Conservation (phyloP, 1,140 invertebrate species). For the Cotesia typhae region DNA sequence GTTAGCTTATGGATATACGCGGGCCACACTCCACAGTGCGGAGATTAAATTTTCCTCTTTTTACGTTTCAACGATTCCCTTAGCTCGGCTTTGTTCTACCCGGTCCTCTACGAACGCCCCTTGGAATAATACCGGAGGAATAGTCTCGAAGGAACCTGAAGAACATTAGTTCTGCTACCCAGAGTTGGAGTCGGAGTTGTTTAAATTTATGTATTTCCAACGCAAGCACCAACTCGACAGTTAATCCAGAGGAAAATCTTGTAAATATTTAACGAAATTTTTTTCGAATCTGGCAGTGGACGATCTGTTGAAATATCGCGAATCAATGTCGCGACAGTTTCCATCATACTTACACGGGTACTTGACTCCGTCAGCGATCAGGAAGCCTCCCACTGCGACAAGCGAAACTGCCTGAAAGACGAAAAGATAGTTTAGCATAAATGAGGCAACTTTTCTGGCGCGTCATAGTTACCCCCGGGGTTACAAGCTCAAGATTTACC, state of each 20-base stretch:
- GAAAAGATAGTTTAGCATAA: conserved; percentile 56
- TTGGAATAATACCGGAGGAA: conserved; percentile 27
- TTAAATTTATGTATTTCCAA: background rate
- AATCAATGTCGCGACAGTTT: too few relatives aligned
- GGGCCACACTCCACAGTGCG: conserved; percentile 33
- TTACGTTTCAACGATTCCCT: conserved; percentile 49
- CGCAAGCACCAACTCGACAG: background rate
- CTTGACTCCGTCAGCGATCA: too few relatives aligned
- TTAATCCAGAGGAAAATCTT: conserved; percentile 11
- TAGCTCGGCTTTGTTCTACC: conserved; percentile 34
- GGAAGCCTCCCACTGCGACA: too few relatives aligned
- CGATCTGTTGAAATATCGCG: too few relatives aligned
- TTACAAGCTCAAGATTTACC: conserved; percentile 42
- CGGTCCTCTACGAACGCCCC: conserved; percentile 26
- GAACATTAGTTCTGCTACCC: background rate
- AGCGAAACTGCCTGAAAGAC: conserved; percentile 27
- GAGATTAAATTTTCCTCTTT: conserved; percentile 56
- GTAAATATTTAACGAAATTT: background rate
- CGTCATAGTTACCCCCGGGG: conserved; percentile 45
- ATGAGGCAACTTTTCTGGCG: conserved; percentile 53
- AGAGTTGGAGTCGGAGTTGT: too few relatives aligned
- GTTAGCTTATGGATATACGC: conserved; percentile 13
- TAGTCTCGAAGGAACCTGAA: background rate
- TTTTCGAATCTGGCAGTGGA: too few relatives aligned
- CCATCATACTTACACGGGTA: too few relatives aligned